Evolutionary conservation across 2,888 invertebrate species (phyloP), one percentile per base, ranked within the genome.

Genomic region (Aradus depressus): DNA sequence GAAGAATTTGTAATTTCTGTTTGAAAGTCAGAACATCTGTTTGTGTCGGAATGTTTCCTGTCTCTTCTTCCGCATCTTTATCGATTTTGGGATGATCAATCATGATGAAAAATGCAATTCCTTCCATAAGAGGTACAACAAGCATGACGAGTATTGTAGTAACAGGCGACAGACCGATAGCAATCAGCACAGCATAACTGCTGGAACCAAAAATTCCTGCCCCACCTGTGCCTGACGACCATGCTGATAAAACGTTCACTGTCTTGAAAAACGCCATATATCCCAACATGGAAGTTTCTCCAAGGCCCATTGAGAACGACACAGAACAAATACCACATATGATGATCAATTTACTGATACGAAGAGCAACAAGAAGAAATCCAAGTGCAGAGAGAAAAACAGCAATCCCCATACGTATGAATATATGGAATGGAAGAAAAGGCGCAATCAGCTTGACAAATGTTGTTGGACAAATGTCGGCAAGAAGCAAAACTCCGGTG

Each of bases 141-240:
- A 57, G 44, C 52, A 61, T 48, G 16, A 52, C 22, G 21, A 58
- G 58, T 8, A 61, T 31, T 3, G 60, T 59, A 3, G 44, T 47
- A n/a, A 54, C 28, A 3, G 60, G 59, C 23, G 52, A 49, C 4
- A 60, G 18, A 4, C 59, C 56, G 4, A 60, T 8, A 6, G 55
- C 21, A 14, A 51, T 58, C 12, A 89, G 66, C 1, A 75, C 73
- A 5, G 85, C 81, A 66, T 89, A 89, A 0, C 81, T 79, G 2
- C 83, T 64, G 0, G 88, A 78, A 3, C 88, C 89, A 59, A 84
- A 73, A 43, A 89, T 72, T 34, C 89, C 89, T 44, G 89, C 87
- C 31, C 81, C 83, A 6, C 86, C 86, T 22, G 89, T 89, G 6
- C 89, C 89, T 3, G 86, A 87, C 16, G 86, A 84, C 86, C 87